These are phyloP conservation scores for Iselma pallidipennis DNA, from an alignment of 2,888 invertebrate species.

Conservation along the genomic window DNA sequence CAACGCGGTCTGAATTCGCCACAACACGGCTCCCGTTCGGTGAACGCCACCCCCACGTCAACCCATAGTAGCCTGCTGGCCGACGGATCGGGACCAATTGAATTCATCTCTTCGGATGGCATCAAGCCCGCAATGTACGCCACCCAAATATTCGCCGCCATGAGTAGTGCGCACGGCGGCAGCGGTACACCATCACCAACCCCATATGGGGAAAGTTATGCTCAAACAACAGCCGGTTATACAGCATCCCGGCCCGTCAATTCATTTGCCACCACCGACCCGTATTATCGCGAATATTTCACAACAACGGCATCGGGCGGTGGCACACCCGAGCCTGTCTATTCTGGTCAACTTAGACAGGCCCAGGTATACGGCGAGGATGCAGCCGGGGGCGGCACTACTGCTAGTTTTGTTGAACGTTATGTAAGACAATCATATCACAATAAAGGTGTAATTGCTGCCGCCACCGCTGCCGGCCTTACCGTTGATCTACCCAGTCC, in stretches of 20 bases:
- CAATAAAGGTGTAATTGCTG: constrained; percentile 73
- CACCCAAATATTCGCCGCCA: constrained; percentile 71
- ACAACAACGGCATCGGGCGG: constrained; percentile 62
- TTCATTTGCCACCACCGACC: constrained; percentile 68
- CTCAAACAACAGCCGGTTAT: constrained; percentile 44
- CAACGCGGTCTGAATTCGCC: constrained; percentile 64
- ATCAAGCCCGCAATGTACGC: constrained; percentile 67
- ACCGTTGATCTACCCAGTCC: constrained; percentile 94
- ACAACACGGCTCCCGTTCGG: constrained; percentile 69
- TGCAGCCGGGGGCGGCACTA: constrained; percentile 60
- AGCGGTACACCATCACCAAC: constrained; percentile 69
- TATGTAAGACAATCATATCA: constrained; percentile 72
- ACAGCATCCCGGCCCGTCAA: constrained; percentile 49
- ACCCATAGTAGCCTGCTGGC: constrained; percentile 66
- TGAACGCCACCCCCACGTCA: constrained; percentile 70
- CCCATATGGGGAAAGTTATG: constrained; percentile 52
- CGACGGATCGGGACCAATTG: constrained; percentile 57
- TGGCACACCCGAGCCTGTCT: constrained; percentile 62
- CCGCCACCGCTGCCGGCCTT: constrained; percentile 76
- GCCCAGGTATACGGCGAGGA: constrained; percentile 63
- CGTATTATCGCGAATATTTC: constrained; percentile 83
- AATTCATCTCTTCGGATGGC: constrained; percentile 58
- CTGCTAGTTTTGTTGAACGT: constrained; percentile 69
- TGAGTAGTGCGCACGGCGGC: constrained; percentile 55
- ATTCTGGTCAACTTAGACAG: constrained; percentile 56